Conservation (phyloP, 1,140 invertebrate species). For the Drepana arcuata region DNA sequence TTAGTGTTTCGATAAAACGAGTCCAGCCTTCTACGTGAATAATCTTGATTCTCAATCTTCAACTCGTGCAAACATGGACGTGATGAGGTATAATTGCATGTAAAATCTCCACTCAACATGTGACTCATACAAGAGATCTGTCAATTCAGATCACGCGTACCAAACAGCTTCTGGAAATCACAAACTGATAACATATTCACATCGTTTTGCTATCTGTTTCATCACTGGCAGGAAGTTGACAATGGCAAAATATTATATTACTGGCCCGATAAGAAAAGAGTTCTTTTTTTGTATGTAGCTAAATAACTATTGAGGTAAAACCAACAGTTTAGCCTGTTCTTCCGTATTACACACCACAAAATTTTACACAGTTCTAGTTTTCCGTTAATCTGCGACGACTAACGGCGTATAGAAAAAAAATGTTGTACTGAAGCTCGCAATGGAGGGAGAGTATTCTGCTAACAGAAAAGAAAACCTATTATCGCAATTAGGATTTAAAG, state of each 20-base stretch:
- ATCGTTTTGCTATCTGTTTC: slow-evolving; percentile 33
- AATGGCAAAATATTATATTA: slow-evolving; percentile 13
- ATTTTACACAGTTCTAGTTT: no score
- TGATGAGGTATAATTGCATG: slow-evolving; percentile 12
- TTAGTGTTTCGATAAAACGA: slow-evolving; percentile 40
- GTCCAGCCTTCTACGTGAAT: slow-evolving; percentile 21
- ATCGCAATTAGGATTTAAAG: no score
- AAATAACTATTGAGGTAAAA: no score
- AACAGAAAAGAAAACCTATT: no score
- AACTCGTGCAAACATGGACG: slow-evolving; percentile 11
- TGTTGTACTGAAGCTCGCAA: no score
- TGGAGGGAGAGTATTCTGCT: no score
- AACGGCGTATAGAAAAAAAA: no score
- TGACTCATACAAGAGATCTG: slow-evolving; percentile 25
- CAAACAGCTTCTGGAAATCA: slow-evolving; percentile 44
- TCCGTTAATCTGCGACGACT: no score
- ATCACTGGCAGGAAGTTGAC: slow-evolving; percentile 29
- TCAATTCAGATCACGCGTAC: slow-evolving; percentile 38
- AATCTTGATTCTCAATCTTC: slow-evolving; percentile 13
- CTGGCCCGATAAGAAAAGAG: no score
- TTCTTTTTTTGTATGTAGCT: no score
- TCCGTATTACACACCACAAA: no score
- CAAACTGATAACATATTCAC: slow-evolving; percentile 36
- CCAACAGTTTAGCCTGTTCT: no score
- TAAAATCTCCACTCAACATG: slow-evolving; percentile 9